Evolutionary conservation across 2,888 invertebrate species (phyloP).

Genomic region (Melieria crassipennis): DNA sequence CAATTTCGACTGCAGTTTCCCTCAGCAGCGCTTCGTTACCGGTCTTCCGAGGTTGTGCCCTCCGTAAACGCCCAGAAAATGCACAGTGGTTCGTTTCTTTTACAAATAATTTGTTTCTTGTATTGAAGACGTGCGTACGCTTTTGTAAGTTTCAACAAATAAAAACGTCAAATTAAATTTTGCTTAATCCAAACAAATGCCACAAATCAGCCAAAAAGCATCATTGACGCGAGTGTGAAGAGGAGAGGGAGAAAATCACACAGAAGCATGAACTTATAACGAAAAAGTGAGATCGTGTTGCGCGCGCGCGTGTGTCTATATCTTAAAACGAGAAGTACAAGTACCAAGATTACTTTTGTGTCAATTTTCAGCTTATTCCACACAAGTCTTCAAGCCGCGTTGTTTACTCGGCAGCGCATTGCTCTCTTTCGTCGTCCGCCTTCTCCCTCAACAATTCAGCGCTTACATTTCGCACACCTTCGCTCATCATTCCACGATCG

Average conservation of each 20-base stretch:
- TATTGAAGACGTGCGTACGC: background rate
- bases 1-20: too few species aligned
- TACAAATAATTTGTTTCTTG: too few species aligned
- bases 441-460: conserved; percentile 33
- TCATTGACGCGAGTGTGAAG: too few species aligned
- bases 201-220: conserved; percentile 9
- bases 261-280: conserved; percentile 19
- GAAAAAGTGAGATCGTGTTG: conserved; percentile 20
- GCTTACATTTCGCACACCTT: conserved; percentile 4
- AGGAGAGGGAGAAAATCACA: conserved; percentile 4
- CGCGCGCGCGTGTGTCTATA: background rate
- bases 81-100: too few species aligned
- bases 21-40: too few species aligned
- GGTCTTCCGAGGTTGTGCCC: too few species aligned
- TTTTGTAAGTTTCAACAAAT: background rate
- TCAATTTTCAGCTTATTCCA: background rate
- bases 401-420: conserved; percentile 12
- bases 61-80: too few species aligned
- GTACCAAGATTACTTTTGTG: background rate
- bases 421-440: conserved; percentile 40
- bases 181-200: conserved; percentile 16
- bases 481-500: conserved; percentile 13
- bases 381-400: background rate
- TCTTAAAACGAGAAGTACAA: background rate
- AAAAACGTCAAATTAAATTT: conserved; percentile 3